A percentile compares a stretch with the other conserved stretches of the same genome.
Conservation (phyloP, 2,113 vertebrate species). For the Ctenomys sociabilis region DNA sequence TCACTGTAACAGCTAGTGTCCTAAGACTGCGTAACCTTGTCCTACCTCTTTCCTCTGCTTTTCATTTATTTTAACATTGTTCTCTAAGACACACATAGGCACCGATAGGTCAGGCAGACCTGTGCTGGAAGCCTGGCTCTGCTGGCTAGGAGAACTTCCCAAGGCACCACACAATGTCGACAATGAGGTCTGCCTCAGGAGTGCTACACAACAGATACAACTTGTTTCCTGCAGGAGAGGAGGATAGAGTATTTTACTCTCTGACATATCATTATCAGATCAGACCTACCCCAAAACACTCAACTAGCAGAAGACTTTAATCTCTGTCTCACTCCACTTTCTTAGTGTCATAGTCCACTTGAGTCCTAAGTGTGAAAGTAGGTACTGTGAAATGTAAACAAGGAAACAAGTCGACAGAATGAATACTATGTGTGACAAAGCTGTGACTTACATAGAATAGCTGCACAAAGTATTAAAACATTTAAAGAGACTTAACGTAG, state of each 20-base stretch:
- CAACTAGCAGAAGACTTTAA: not conserved
- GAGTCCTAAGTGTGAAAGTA: conserved; percentile 45
- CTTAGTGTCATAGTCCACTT: conserved; percentile 28
- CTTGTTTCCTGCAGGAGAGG: not conserved
- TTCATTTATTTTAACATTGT: not conserved
- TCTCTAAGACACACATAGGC: not conserved
- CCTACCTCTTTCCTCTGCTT: not conserved
- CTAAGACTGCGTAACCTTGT: too few relatives aligned
- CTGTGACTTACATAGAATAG: not conserved
- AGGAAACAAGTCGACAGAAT: not conserved
- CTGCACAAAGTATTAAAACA: conserved; percentile 52
- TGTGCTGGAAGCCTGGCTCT: not conserved
- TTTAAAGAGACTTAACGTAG: conserved; percentile 83
- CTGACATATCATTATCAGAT: not conserved
- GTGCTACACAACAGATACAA: not conserved
- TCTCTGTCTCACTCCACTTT: not conserved
- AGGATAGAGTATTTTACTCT: not conserved
- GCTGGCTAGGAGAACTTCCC: not conserved
- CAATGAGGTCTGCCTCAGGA: not conserved
- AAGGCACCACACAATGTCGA: not conserved
- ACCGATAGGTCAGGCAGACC: not conserved
- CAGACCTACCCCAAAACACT: not conserved
- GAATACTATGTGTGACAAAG: not conserved
- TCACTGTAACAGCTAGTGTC: not conserved
- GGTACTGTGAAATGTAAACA: conserved; percentile 18